phyloP scores from a whole-genome alignment of 2,797 vertebrate species.

The Coregonus sp. region DNA sequence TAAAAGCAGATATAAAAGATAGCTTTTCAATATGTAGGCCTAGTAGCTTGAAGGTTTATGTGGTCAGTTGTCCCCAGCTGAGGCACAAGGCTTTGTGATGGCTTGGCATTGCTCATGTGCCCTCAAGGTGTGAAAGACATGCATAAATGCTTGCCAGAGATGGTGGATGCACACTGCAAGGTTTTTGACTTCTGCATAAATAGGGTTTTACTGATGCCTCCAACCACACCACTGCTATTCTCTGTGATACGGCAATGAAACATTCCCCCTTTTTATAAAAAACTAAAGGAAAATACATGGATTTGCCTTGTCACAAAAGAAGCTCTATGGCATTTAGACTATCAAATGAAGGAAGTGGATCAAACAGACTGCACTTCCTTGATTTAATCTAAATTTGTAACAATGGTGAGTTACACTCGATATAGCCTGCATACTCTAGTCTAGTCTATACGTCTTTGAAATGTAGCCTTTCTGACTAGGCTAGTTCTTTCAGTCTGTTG shows the following conservation, averaged over 20 bases:
- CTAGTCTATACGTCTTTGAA: constrained; percentile 1
- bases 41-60: not conserved
- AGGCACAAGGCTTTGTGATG: not conserved
- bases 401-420: not conserved
- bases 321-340: not conserved
- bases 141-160: not conserved
- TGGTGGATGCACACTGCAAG: not conserved
- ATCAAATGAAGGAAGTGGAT: not conserved
- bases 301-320: not conserved
- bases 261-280: not conserved
- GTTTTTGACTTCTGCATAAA: not conserved
- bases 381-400: not conserved
- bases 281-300: not conserved
- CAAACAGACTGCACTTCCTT: not conserved
- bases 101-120: not conserved
- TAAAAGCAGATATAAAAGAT: not conserved
- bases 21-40: not conserved
- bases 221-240: no score
- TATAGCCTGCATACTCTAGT: not conserved
- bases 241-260: no score
- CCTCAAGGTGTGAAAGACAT: not conserved
- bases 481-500: not conserved
- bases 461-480: constrained; percentile 5
- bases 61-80: not conserved
- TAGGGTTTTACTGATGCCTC: no score